Conservation (phyloP, 2,797 vertebrate species). For the Cyprinodon diabolis region DNA sequence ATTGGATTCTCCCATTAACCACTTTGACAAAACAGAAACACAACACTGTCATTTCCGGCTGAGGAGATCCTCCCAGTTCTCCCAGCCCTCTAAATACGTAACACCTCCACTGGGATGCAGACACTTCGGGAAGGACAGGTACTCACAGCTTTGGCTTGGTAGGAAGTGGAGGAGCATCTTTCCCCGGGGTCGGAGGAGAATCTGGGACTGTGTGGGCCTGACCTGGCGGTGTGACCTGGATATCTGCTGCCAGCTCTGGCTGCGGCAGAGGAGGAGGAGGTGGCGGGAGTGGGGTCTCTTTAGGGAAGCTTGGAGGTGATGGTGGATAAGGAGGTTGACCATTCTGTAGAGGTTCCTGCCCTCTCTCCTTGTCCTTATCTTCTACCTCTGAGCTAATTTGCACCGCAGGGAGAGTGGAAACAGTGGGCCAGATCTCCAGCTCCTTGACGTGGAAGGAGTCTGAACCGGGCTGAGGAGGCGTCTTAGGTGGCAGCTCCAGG, state of each 20-base stretch:
- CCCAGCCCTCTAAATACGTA: conserved; percentile 6
- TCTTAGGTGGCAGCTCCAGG: conserved; percentile 86
- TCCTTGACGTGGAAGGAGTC: conserved; percentile 83
- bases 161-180: conserved; percentile 88
- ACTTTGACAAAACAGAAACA: conserved; percentile 39
- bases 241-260: conserved; percentile 19
- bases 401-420: conserved; percentile 75
- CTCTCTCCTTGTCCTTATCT: conserved; percentile 52
- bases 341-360: conserved; percentile 69
- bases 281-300: conserved; percentile 37
- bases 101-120: conserved; percentile 15
- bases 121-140: conserved; percentile 38
- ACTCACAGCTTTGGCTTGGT: conserved; percentile 98
- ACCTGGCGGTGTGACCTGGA: conserved; percentile 10
- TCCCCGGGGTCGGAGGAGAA: conserved; percentile 68
- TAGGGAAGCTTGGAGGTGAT: conserved; percentile 52
- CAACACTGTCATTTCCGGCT: conserved; percentile 41
- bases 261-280: conserved; percentile 41
- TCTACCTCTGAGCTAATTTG: conserved; percentile 52
- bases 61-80: conserved; percentile 15
- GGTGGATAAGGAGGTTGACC: conserved; percentile 75
- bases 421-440: conserved; percentile 80
- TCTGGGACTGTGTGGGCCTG: conserved; percentile 32
- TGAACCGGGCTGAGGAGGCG: conserved; percentile 47
- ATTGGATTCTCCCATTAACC: conserved; percentile 59